phyloP scores from a whole-genome alignment of 2,797 vertebrate species.

The Halcyon smyrnensis region DNA sequence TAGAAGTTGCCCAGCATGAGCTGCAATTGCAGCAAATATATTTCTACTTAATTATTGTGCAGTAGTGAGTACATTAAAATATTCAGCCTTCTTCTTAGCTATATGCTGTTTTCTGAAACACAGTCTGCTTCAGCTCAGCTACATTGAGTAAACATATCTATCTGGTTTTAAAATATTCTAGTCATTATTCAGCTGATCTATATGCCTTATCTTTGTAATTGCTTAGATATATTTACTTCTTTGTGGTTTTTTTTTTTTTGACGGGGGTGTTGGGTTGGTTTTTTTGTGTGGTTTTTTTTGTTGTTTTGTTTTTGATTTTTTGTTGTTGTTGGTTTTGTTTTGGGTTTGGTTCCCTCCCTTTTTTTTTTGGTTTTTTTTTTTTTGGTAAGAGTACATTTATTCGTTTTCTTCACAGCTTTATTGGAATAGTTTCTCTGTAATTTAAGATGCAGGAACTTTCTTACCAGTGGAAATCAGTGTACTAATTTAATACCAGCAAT shows the following conservation, averaged over 20 bases:
- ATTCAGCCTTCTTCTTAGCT: background rate
- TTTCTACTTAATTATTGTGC: conserved; percentile 13
- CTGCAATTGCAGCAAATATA: background rate
- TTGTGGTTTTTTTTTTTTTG: background rate
- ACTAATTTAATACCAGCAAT: background rate
- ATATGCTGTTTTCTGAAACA: background rate
- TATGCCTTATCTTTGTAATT: background rate
- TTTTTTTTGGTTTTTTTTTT: background rate
- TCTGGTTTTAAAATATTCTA: background rate
- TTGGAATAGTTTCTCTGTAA: background rate
- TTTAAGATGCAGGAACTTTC: background rate
- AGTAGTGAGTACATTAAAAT: background rate
- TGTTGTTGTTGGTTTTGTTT: too few species aligned
- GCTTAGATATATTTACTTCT: background rate
- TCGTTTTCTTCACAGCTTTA: background rate
- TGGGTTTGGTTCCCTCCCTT: too few species aligned
- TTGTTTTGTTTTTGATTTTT: too few species aligned
- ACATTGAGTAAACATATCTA: background rate
- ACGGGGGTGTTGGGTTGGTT: too few species aligned
- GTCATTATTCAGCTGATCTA: background rate
- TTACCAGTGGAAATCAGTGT: background rate
- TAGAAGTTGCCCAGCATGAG: background rate
- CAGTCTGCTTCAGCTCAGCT: background rate
- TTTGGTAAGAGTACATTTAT: background rate
- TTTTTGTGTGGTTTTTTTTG: too few species aligned